Evolutionary conservation across 1,140 invertebrate genomes (phyloP).

Genomic region (Maniola jurtina): DNA sequence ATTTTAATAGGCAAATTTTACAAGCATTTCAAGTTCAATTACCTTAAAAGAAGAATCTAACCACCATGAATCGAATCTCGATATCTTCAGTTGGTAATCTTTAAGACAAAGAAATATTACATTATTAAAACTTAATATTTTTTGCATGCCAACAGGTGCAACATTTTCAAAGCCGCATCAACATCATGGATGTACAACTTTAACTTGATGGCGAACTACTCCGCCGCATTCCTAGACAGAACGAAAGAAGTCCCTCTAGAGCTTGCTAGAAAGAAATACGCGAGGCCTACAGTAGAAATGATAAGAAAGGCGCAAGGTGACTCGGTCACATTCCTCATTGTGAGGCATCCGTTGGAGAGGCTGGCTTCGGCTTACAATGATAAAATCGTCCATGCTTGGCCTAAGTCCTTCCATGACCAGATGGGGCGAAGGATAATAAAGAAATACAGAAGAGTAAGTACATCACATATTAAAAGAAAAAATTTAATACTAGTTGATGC

Average conservation of each 20-base stretch:
- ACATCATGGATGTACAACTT: conserved; percentile 95
- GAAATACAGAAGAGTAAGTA: conserved; percentile 81
- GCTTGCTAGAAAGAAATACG: conserved; percentile 88
- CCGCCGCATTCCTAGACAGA: conserved; percentile 85
- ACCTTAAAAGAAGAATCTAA: too few relatives aligned
- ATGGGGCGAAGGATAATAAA: conserved; percentile 86
- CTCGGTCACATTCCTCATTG: conserved; percentile 89
- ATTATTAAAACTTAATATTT: not conserved
- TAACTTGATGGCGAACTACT: conserved; percentile 89
- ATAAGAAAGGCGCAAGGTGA: conserved; percentile 80
- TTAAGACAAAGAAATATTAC: too few relatives aligned
- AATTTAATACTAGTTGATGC: too few relatives aligned
- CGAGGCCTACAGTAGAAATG: conserved; percentile 84
- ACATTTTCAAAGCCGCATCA: conserved; percentile 92
- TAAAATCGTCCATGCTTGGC: conserved; percentile 90
- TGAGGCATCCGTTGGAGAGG: conserved; percentile 93
- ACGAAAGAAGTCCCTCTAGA: conserved; percentile 87
- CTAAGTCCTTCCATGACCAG: conserved; percentile 89
- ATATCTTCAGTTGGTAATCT: too few relatives aligned
- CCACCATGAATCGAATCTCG: too few relatives aligned
- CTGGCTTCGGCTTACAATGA: conserved; percentile 93
- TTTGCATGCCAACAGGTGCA: conserved; percentile 80
- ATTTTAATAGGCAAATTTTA: too few relatives aligned
- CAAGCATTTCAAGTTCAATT: too few relatives aligned
- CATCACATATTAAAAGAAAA: not conserved